Base-by-base conservation (phyloP, 2,888 invertebrate genomes). In the Thymelicus acteon region DNA sequence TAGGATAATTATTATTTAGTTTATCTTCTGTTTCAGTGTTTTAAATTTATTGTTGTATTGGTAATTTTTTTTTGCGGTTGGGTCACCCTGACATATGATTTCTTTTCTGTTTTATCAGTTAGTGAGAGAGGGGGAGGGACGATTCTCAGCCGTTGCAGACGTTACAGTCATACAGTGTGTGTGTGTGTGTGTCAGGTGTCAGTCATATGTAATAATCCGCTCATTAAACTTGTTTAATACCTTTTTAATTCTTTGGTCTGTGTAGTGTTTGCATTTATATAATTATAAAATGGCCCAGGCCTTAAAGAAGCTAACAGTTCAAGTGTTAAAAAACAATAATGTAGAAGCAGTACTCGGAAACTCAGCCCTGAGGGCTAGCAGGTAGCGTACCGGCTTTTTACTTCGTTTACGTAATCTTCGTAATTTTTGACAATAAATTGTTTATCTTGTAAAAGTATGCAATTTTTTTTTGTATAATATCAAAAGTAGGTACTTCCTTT, bases 271-370 rank as follows among this genome's bases (percentile, higher is more conserved):
- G 24, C 54, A 54, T 54, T 54, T 54, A 54, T 54, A 12, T 5
- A 54, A 54, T 57, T 37, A n/a, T n/a, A 68, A 62, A 78, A 93
- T 93, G 93, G 83, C 91, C 75, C 87, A 87, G 71, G 82, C 85
- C 58, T 75, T 93, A 75, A 85, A 86, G 75, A 91, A 89, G 76
- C 77, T 92, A 72, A 76, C 88, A 15, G 80, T 81, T 61, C 87
- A 89, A 81, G 85, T 89, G 77, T 77, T 92, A 40, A 87, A 86
- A 81, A 86, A 81, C 72, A 87, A 84, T 74, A 85, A 88, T 85
- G 86, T 85, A 74, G 91, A 91, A 72, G 74, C 76, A 65, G 67
- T 82, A 71, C 74, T 85, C 63, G 78, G 81, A 66, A 79, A 79
- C 65, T 79, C 80, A 61, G 82, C 84, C 48, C 66, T 84, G 62